Evolutionary conservation across 1,140 invertebrate species (phyloP).

Genomic region (Sitophilus oryzae): DNA sequence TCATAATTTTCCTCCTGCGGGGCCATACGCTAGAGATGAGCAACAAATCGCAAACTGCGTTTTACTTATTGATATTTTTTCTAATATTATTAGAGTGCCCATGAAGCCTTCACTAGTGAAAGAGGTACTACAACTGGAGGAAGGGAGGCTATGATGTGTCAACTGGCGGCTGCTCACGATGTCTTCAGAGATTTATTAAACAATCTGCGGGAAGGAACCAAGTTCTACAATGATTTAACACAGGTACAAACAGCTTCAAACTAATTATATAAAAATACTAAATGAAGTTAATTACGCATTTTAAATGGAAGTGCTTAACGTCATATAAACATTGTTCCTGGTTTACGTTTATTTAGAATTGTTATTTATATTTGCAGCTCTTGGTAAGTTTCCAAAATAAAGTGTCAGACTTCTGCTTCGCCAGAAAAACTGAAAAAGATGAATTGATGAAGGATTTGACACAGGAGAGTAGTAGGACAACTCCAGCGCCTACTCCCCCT

Average conservation of each 20-base stretch:
- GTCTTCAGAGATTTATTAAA: slow-evolving; percentile 83
- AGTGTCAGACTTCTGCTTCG: slow-evolving; percentile 97
- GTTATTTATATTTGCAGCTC: slow-evolving; percentile 52
- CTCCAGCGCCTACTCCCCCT: slow-evolving; percentile 49
- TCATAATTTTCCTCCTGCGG: too few species aligned
- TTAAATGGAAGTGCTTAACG: too few species aligned
- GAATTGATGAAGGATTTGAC: slow-evolving; percentile 90
- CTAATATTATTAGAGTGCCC: slow-evolving; percentile 52
- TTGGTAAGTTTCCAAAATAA: slow-evolving; percentile 96
- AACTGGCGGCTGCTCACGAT: slow-evolving; percentile 84
- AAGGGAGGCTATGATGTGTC: slow-evolving; percentile 76
- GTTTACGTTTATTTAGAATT: neutral
- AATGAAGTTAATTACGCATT: too few species aligned
- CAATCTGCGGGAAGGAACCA: slow-evolving; percentile 91
- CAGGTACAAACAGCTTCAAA: slow-evolving; percentile 49
- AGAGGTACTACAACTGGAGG: slow-evolving; percentile 60
- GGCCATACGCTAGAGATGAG: too few species aligned
- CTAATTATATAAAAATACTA: too few species aligned
- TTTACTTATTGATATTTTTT: neutral
- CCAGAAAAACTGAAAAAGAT: slow-evolving; percentile 97
- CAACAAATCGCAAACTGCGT: neutral
- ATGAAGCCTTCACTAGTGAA: slow-evolving; percentile 68
- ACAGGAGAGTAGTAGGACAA: slow-evolving; percentile 61
- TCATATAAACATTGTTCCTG: too few species aligned
- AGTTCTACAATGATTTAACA: slow-evolving; percentile 98